These are phyloP conservation scores for Passer domesticus DNA, from an alignment of 2,113 vertebrate species.

Conservation along the genomic window DNA sequence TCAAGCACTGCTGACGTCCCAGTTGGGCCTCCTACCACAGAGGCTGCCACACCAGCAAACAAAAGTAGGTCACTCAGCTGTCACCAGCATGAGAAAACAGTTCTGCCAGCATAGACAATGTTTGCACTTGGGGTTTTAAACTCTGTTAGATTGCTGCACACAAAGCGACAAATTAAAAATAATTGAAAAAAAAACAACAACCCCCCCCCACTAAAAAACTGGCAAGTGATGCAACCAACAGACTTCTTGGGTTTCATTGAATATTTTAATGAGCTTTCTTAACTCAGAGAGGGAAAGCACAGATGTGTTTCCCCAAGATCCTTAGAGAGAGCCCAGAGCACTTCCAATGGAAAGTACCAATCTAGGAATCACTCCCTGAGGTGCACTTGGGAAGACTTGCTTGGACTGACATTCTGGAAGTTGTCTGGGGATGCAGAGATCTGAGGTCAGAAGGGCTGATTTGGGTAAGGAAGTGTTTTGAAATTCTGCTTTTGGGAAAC, in stretches of 20 bases:
- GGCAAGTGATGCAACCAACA: neutral
- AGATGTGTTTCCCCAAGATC: neutral
- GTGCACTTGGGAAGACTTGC: neutral
- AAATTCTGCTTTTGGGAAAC: slow-evolving; percentile 15
- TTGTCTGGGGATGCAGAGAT: neutral
- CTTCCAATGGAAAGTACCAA: neutral
- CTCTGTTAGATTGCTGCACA: neutral
- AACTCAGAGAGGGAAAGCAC: neutral
- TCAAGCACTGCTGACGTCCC: neutral
- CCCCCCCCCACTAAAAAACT: neutral
- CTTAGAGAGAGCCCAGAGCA: neutral
- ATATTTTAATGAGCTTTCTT: neutral
- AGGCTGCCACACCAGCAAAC: neutral
- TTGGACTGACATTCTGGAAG: neutral
- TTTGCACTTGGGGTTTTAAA: neutral
- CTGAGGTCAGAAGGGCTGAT: neutral
- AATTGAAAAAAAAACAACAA: neutral
- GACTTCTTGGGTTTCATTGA: neutral
- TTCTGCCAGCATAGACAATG: neutral
- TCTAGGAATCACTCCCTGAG: neutral
- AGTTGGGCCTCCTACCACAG: neutral
- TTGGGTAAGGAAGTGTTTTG: slow-evolving; percentile 4
- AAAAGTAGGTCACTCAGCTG: slow-evolving; percentile 23
- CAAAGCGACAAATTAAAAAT: neutral
- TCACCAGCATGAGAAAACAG: neutral